Percentiles rank a stretch among this genome's conserved stretches.
These are phyloP conservation scores for Puntigrus tetrazona DNA, from an alignment of 2,113 vertebrate genomes.

Conservation along the genomic window DNA sequence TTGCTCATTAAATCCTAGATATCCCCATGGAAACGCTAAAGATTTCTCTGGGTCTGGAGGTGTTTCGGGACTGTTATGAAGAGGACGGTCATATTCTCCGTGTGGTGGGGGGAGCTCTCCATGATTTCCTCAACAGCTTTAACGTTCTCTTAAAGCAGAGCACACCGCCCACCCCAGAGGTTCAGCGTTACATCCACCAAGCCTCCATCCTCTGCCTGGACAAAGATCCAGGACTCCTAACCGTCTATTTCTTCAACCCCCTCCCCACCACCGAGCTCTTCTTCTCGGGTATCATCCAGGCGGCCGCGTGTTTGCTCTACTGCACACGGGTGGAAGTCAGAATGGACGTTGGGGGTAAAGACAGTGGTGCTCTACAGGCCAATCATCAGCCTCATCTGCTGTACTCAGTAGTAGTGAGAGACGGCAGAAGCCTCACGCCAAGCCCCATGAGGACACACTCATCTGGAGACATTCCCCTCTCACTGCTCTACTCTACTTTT, in stretches of 20 bases:
- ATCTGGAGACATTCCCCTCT: constrained; percentile 87
- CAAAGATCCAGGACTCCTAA: constrained; percentile 88
- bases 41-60: constrained; percentile 87
- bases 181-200: constrained; percentile 77
- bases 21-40: constrained; percentile 79
- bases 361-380: constrained; percentile 81
- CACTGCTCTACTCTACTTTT: constrained; percentile 93
- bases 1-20: constrained; percentile 71
- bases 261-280: constrained; percentile 85
- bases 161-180: constrained; percentile 64
- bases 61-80: constrained; percentile 93
- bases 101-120: constrained; percentile 93
- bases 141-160: constrained; percentile 93
- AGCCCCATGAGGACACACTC: constrained; percentile 87
- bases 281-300: constrained; percentile 91
- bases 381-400: constrained; percentile 88
- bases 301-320: constrained; percentile 86
- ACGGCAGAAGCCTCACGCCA: constrained; percentile 81
- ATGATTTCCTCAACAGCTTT: constrained; percentile 98
- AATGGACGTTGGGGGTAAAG: constrained; percentile 78
- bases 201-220: constrained; percentile 94
- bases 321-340: constrained; percentile 87
- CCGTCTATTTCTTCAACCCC: constrained; percentile 94
- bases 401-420: constrained; percentile 86
- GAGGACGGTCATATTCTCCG: constrained; percentile 91